phyloP scores from a whole-genome alignment of 2,888 invertebrate species.

The Sylvicola fuscatus region DNA sequence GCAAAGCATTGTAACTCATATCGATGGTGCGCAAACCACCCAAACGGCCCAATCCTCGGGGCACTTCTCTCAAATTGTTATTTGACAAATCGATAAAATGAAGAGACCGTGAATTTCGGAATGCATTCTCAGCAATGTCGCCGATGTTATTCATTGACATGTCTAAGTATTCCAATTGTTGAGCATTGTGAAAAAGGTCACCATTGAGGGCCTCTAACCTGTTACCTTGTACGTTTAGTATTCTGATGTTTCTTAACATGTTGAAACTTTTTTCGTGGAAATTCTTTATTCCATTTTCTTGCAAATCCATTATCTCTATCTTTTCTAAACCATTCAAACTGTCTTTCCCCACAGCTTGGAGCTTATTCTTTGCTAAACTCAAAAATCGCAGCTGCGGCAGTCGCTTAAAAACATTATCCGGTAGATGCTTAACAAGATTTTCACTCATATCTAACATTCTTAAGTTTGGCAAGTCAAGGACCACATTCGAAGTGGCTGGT shows the following conservation, averaged over 20 bases:
- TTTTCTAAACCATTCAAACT: constrained; percentile 47
- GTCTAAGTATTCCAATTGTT: constrained; percentile 42
- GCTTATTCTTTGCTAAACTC: constrained; percentile 49
- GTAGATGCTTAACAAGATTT: constrained; percentile 51
- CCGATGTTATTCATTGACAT: constrained; percentile 55
- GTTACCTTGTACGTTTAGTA: constrained; percentile 57
- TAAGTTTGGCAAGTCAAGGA: constrained; percentile 48
- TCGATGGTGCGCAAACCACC: constrained; percentile 50
- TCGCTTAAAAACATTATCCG: constrained; percentile 39
- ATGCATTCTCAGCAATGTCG: constrained; percentile 39
- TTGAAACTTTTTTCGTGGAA: constrained; percentile 42
- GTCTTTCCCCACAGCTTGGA: constrained; percentile 45
- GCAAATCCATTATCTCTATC: constrained; percentile 52
- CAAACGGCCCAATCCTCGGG: constrained; percentile 45
- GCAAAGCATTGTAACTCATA: constrained; percentile 56
- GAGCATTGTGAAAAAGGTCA: constrained; percentile 43
- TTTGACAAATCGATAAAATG: constrained; percentile 58
- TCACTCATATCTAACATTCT: constrained; percentile 53
- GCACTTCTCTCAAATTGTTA: constrained; percentile 52
- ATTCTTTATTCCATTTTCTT: constrained; percentile 48
- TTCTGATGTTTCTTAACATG: constrained; percentile 39
- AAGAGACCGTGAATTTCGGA: constrained; percentile 41
- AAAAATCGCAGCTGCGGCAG: constrained; percentile 45
- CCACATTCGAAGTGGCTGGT: constrained; percentile 41
- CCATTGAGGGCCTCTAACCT: constrained; percentile 48